Conservation (phyloP, 1,140 invertebrate genomes). For the Meloidogyne chitwoodi region DNA sequence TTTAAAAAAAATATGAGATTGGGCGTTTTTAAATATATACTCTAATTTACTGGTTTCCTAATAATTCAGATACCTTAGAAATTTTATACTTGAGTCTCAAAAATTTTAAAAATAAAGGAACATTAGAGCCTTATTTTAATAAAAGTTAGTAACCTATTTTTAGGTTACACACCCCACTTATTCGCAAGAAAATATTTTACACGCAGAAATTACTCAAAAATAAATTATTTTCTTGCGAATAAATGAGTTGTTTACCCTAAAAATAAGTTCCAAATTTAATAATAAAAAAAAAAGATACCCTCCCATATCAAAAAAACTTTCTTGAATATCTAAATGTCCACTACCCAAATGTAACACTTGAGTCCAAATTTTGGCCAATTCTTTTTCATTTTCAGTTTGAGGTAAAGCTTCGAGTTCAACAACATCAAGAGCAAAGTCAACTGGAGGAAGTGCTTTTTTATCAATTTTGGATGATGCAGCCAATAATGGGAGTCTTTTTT, state of each 20-base stretch:
- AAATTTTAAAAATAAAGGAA: not conserved
- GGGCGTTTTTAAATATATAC: too few relatives aligned
- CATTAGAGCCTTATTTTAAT: not conserved
- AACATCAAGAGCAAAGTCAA: conserved; percentile 52
- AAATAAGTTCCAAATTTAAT: too few relatives aligned
- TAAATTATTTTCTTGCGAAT: too few relatives aligned
- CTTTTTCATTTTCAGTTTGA: conserved; percentile 60
- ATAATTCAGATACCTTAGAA: not conserved
- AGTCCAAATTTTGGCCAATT: conserved; percentile 61
- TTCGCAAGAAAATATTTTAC: too few relatives aligned
- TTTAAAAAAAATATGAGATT: too few relatives aligned
- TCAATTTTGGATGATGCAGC: conserved; percentile 62
- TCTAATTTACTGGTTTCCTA: too few relatives aligned
- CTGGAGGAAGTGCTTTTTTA: conserved; percentile 60
- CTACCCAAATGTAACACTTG: conserved; percentile 54
- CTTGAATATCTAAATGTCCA: conserved; percentile 62
- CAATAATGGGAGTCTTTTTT: conserved; percentile 61
- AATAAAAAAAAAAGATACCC: too few relatives aligned
- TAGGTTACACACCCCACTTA: too few relatives aligned
- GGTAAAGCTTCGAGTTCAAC: conserved; percentile 60
- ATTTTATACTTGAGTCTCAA: not conserved
- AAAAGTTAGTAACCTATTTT: too few relatives aligned
- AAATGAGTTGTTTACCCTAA: too few relatives aligned
- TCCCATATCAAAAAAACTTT: conserved; percentile 64
- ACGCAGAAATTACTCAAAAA: too few relatives aligned